These are phyloP conservation scores for Dysmachus trigonus DNA, from an alignment of 2,888 invertebrate genomes.

Conservation along the genomic window DNA sequence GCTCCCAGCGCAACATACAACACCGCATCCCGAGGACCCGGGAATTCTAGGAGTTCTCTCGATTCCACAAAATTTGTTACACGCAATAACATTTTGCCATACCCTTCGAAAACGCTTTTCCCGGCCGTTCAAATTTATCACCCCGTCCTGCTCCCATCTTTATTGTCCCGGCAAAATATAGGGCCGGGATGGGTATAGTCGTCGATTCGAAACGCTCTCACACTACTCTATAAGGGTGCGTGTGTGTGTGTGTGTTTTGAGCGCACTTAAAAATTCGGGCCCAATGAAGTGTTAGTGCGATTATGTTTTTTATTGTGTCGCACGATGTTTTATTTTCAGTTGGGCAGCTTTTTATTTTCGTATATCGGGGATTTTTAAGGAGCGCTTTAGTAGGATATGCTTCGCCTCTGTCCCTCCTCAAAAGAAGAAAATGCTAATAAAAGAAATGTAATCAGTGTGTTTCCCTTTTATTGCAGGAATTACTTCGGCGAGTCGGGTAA, in stretches of 20 bases:
- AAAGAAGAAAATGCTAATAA: conserved; percentile 19
- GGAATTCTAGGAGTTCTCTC: conserved; percentile 1
- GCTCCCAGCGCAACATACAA: background rate
- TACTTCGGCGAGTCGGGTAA: conserved; percentile 22
- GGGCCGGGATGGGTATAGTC: background rate
- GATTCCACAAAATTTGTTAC: conserved; percentile 41
- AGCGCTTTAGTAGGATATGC: background rate
- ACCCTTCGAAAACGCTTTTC: conserved; percentile 26
- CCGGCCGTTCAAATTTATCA: conserved; percentile 36
- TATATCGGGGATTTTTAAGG: background rate
- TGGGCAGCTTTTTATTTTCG: conserved; percentile 10
- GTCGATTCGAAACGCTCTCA: background rate
- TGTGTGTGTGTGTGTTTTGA: background rate
- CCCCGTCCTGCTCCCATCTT: conserved; percentile 7
- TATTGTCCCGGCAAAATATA: conserved; percentile 20
- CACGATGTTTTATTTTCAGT: conserved; percentile 22
- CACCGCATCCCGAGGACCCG: background rate
- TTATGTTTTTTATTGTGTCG: conserved; percentile 28
- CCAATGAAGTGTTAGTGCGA: conserved; percentile 34
- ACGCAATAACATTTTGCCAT: conserved; percentile 34
- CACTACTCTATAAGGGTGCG: no score
- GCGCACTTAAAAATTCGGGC: background rate
- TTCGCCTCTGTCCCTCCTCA: background rate
- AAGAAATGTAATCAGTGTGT: conserved; percentile 28
- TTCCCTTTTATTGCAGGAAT: conserved; percentile 12